Percentiles rank a stretch among this genome's conserved stretches.
phyloP scores from a whole-genome alignment of 2,797 vertebrate genomes.

The Helarctos malayanus region DNA sequence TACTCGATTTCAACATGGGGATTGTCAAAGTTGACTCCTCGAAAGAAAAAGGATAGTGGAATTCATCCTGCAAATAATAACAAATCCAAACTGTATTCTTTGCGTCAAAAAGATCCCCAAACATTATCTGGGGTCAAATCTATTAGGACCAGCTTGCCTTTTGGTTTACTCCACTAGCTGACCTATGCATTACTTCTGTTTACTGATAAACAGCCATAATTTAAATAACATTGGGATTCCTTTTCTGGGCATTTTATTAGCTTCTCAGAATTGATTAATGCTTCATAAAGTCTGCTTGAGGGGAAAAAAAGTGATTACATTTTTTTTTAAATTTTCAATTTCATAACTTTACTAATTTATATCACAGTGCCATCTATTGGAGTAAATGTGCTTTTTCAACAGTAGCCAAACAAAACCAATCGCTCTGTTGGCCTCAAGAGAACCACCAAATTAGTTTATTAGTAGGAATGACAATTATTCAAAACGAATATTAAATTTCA shows the following conservation, averaged over 20 bases:
- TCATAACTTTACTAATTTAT: slow-evolving; percentile 66
- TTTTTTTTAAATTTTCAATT: background rate
- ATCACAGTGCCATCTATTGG: slow-evolving; percentile 88
- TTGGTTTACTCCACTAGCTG: background rate
- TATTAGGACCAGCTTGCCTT: slow-evolving; percentile 30
- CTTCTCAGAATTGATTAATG: slow-evolving; percentile 79
- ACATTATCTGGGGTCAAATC: background rate
- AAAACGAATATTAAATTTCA: slow-evolving; percentile 27
- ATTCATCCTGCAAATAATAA: background rate
- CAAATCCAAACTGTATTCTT: background rate
- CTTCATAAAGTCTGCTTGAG: slow-evolving; percentile 76
- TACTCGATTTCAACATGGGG: background rate
- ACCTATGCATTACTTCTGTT: slow-evolving; percentile 59
- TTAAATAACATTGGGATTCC: slow-evolving; percentile 78
- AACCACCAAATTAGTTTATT: slow-evolving; percentile 16
- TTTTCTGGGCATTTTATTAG: slow-evolving; percentile 80
- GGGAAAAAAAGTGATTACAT: slow-evolving; percentile 57
- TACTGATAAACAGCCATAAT: slow-evolving; percentile 74
- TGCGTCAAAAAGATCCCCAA: background rate
- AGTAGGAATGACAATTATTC: background rate
- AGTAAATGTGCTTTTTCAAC: background rate
- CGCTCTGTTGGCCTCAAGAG: background rate
- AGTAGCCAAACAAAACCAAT: background rate
- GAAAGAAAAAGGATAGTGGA: background rate
- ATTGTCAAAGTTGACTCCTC: background rate